Conservation (phyloP, 2,797 vertebrate genomes). For the Fringilla coelebs region DNA sequence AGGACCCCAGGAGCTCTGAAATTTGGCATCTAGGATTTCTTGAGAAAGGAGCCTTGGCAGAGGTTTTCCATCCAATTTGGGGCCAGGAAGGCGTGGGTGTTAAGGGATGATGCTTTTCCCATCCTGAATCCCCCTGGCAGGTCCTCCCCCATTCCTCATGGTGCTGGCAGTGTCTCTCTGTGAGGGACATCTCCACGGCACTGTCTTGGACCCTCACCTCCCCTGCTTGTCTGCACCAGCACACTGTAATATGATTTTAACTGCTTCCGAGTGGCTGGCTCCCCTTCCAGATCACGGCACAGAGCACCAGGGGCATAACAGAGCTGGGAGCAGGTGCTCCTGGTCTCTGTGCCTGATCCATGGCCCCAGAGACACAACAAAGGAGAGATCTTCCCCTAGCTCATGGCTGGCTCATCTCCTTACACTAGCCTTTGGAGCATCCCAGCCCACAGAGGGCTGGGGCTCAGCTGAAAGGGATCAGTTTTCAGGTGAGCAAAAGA, state of each 20-base stretch:
- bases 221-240: not conserved
- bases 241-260: slow-evolving; percentile 22
- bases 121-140: not conserved
- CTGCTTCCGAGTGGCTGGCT: not conserved
- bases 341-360: not conserved
- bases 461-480: not conserved
- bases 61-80: not conserved
- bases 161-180: not conserved
- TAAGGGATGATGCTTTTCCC: not conserved
- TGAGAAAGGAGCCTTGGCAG: not conserved
- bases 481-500: not conserved
- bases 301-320: not conserved
- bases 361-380: not conserved
- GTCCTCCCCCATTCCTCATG: not conserved
- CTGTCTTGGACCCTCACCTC: not conserved
- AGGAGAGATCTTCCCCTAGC: not conserved
- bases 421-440: not conserved
- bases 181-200: not conserved
- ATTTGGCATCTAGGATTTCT: slow-evolving; percentile 24
- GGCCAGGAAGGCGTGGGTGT: not conserved
- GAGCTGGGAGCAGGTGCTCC: not conserved
- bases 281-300: not conserved
- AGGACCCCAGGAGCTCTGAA: slow-evolving; percentile 8
- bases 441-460: not conserved
- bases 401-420: not conserved